Conservation (phyloP, 2,113 vertebrate genomes). For the Boleophthalmus pectinirostris region DNA sequence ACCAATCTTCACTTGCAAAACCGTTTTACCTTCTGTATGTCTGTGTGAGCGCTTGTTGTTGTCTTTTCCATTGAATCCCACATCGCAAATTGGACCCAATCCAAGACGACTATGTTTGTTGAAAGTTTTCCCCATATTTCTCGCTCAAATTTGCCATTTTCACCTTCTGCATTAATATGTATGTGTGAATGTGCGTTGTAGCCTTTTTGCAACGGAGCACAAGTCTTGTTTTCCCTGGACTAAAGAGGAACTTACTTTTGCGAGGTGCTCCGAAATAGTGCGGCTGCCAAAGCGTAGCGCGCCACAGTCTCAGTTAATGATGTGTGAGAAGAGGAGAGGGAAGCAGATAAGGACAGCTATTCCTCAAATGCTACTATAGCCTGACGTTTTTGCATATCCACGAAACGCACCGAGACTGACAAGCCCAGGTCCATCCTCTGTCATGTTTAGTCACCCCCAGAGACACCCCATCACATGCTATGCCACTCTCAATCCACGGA, state of each 20-base stretch:
- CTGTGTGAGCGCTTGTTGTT: conserved; percentile 19
- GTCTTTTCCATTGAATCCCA: background rate
- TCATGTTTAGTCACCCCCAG: conserved; percentile 56
- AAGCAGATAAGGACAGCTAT: conserved; percentile 60
- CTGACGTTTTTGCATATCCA: conserved; percentile 39
- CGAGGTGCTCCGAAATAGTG: conserved; percentile 44
- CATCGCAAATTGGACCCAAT: background rate
- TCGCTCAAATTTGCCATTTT: conserved; percentile 50
- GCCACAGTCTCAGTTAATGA: conserved; percentile 59
- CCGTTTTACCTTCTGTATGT: background rate
- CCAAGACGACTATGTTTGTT: background rate
- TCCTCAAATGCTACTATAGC: conserved; percentile 36
- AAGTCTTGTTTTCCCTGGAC: conserved; percentile 19
- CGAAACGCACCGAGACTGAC: conserved; percentile 43
- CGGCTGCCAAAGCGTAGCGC: conserved; percentile 50
- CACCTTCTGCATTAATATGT: background rate
- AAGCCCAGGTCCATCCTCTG: conserved; percentile 63
- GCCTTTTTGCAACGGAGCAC: conserved; percentile 36
- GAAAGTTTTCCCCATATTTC: background rate
- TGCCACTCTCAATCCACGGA: conserved; percentile 56
- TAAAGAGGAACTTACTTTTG: conserved; percentile 20
- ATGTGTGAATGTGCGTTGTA: background rate
- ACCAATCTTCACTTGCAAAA: background rate
- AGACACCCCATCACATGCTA: conserved; percentile 51
- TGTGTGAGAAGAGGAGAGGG: conserved; percentile 54